Evolutionary conservation across 2,888 invertebrate genomes (phyloP), one percentile per base, ranked within the genome.

Genomic region (Drosophila longiperda): DNA sequence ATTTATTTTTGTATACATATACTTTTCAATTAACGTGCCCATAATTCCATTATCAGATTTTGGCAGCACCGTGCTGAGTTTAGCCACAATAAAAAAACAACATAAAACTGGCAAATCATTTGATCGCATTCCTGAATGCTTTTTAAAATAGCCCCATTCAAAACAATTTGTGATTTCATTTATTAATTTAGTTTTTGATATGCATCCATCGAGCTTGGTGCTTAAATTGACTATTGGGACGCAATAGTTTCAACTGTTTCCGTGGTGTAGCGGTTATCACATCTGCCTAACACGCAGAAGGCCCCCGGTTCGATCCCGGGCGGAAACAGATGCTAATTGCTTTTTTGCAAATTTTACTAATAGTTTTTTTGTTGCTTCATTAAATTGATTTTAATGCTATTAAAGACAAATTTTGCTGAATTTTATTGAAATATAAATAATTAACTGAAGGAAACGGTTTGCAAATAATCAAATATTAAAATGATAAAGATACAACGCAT

Each of bases 261-360:
- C 89, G 92, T 92, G 91, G 93, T 93, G 92, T 92, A 94, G 92
- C 87, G 93, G 91, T 93, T 93, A 93, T 93, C 93, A 93, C 93
- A 92, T 93, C 92, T 92, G 93, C 93, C 93, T 93, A 92, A 93
- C 93, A 93, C 93, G 93, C 93, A 92, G 92, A 93, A 93, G 93
- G 93, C 93, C 93, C 93, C 93, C 93, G 93, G 93, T 93, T 93
- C 93, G 93, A 93, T 92, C 93, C 93, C 93, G 93, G 93, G 93
- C 93, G 84, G 84, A 84, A 84, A 84, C 84, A 84, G 63, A 29
- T 40, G 8, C 3, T 1, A 7, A 12, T 1, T 12, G 1, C 1
- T 0, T 2, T 2, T 32, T 6, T 2, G 32, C 69, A 70, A 1
- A 6, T 29, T 34, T 36, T 11, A 45, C 15, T 23, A 15, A 20